Percentiles rank a stretch among this genome's conserved stretches.
phyloP scores from a whole-genome alignment of 1,140 invertebrate species.

The Acyrthosiphon pisum region DNA sequence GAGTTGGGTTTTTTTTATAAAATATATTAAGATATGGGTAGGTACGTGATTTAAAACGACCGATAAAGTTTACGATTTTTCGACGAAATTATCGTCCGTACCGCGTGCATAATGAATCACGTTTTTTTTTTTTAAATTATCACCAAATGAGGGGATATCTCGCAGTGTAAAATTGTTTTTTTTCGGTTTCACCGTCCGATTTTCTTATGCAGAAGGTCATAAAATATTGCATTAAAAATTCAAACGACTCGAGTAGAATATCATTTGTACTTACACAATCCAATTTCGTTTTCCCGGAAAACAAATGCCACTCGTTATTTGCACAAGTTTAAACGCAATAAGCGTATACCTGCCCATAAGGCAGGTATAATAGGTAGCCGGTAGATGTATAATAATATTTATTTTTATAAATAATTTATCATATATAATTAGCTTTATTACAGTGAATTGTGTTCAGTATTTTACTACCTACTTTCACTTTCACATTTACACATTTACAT shows the following conservation, averaged over 20 bases:
- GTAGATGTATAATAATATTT: neutral
- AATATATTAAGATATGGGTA: too few species aligned
- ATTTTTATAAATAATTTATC: conserved; percentile 19
- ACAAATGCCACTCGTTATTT: neutral
- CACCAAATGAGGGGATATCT: neutral
- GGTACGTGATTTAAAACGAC: neutral
- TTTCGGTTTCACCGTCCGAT: neutral
- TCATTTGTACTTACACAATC: neutral
- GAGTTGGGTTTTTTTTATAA: too few species aligned
- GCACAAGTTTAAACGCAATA: conserved; percentile 11
- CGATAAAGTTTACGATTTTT: neutral
- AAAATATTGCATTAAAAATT: conserved; percentile 35
- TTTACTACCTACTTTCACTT: neutral
- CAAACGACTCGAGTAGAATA: neutral
- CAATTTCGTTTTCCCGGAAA: conserved; percentile 24
- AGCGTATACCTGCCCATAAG: neutral
- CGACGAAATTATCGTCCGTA: neutral
- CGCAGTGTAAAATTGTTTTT: neutral
- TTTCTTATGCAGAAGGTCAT: conserved; percentile 1
- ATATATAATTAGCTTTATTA: neutral
- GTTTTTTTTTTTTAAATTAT: neutral
- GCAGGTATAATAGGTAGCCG: neutral
- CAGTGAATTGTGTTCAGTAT: neutral
- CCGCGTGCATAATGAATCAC: too few species aligned
- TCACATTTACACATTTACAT: too few species aligned